Evolutionary conservation across 2,113 vertebrate species (phyloP), one percentile per base, ranked within the genome.

Genomic region (Struthio camelus): DNA sequence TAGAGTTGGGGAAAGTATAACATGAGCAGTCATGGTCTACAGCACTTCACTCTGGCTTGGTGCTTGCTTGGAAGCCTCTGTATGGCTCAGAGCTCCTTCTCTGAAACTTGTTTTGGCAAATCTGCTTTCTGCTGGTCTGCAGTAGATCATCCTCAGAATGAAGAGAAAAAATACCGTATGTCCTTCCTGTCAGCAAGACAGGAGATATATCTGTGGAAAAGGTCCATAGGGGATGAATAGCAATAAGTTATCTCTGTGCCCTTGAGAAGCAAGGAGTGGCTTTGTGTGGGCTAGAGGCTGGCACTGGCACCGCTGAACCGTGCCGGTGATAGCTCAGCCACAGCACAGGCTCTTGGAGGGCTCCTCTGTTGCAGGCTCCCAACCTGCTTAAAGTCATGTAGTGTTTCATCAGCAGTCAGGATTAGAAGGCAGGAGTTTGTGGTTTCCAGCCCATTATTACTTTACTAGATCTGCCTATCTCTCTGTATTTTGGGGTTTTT

Each of bases 11-110:
- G 76, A 32, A 80, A 15, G 19, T 15, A 1, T 71, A 72, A 69
- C 19, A 40, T 0, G 0, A 67, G 10, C 30, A 20, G 27, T 59
- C 5, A 2, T 67, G 48, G 51, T 67, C 80, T 88, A 58, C 22
- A 72, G 34, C 50, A n/a, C 32, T 76, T 71, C 59, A 71, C 28
- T 65, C n/a, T 20, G 42, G 40, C 42, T 75, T 88, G 38, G 10
- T 70, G 12, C 23, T 83, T 90, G 12, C 32, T 32, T 64, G 11
- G 3, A 44, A 79, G 6, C 51, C 48, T 38, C 2, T 44, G 11
- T n/a, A 78, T 34, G 24, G 3, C 19, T 80, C 2, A 19, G 32
- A 62, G 65, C 7, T 6, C 20, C 5, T 15, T 85, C 78, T 65
- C 17, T 42, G 42, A 44, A 30, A 38, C n/a, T 67, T 46, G 19